Percentiles rank a stretch among this genome's conserved stretches.
phyloP scores from a whole-genome alignment of 2,888 invertebrate species.

The Tenodera sinensis region DNA sequence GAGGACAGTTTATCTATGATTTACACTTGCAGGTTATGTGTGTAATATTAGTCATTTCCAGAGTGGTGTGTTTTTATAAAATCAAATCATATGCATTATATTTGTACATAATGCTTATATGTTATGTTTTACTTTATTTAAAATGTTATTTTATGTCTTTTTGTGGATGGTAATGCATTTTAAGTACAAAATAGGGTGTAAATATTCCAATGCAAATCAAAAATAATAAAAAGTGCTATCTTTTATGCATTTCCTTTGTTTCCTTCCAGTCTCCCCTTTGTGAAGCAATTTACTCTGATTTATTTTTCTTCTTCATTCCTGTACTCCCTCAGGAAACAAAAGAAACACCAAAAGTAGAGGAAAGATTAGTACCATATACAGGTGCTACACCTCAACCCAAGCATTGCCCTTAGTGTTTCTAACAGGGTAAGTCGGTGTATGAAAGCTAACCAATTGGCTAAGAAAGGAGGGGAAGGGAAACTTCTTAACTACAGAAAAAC shows the following conservation, averaged over 20 bases:
- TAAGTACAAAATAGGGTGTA: background rate
- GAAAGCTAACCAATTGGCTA: too few relatives aligned
- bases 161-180: background rate
- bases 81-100: background rate
- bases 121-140: background rate
- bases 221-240: background rate
- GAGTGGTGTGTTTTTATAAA: too few relatives aligned
- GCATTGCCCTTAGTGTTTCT: too few relatives aligned
- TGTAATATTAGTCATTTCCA: background rate
- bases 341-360: too few relatives aligned
- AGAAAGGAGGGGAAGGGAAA: too few relatives aligned
- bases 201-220: background rate
- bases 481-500: too few relatives aligned
- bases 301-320: too few relatives aligned
- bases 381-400: too few relatives aligned
- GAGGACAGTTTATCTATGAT: background rate
- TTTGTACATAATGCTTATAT: background rate
- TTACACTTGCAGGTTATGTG: background rate
- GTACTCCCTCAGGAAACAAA: too few relatives aligned
- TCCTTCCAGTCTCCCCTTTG: background rate
- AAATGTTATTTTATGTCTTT: background rate
- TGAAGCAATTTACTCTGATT: too few relatives aligned
- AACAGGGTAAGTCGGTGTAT: too few relatives aligned
- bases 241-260: background rate
- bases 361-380: too few relatives aligned